These are phyloP conservation scores for Rhopalosiphum maidis DNA, from an alignment of 1,140 invertebrate species.

Conservation along the genomic window DNA sequence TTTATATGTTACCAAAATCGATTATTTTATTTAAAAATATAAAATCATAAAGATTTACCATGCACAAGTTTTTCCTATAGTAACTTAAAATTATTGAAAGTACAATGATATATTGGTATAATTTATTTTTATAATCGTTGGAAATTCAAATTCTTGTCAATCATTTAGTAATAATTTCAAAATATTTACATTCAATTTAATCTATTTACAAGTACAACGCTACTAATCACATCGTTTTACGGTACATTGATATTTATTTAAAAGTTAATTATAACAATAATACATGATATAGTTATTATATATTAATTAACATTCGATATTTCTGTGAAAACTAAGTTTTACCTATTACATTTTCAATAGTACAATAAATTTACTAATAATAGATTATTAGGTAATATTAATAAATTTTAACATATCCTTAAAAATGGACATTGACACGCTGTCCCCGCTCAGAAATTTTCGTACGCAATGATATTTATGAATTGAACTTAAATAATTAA, in stretches of 20 bases:
- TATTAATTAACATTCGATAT: not conserved
- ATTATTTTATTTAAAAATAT: not conserved
- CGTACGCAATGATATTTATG: not conserved
- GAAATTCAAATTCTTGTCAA: not conserved
- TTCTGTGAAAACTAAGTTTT: not conserved
- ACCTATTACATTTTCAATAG: not conserved
- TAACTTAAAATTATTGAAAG: too few relatives aligned
- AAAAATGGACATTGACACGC: not conserved
- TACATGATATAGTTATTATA: too few relatives aligned
- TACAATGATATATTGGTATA: too few relatives aligned
- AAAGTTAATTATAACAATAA: too few relatives aligned
- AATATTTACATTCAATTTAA: too few relatives aligned
- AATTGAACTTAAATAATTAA: not conserved
- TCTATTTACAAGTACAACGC: too few relatives aligned
- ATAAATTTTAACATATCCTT: not conserved
- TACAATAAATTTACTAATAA: not conserved
- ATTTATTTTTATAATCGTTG: not conserved
- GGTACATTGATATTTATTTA: too few relatives aligned
- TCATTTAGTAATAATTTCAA: not conserved
- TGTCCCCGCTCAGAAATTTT: not conserved
- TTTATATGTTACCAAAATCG: not conserved
- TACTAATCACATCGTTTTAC: too few relatives aligned
- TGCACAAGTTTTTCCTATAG: too few relatives aligned
- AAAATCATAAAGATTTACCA: too few relatives aligned
- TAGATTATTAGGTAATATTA: not conserved